A percentile compares a stretch with the other conserved stretches of the same genome.
Evolutionary conservation across 2,888 invertebrate genomes (phyloP).

Genomic region (Amiota minor): DNA sequence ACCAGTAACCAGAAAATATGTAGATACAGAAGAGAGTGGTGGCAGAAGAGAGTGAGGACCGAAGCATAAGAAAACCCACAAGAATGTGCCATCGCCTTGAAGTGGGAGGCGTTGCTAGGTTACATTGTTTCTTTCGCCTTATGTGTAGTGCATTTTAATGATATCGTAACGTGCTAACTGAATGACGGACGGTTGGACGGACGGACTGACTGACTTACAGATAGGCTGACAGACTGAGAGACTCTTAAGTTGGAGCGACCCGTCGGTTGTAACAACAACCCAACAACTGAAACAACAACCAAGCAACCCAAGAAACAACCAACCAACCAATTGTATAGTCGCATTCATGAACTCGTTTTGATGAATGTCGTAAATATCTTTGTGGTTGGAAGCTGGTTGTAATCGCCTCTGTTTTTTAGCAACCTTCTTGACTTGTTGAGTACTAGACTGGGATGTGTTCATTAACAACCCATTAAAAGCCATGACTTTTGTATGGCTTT

Average conservation of each 20-base stretch:
- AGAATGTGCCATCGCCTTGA: slow-evolving; percentile 10
- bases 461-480: slow-evolving; percentile 68
- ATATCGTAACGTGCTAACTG: slow-evolving; percentile 5
- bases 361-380: neutral
- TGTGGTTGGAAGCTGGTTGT: slow-evolving; percentile 21
- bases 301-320: too few species aligned
- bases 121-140: slow-evolving; percentile 2
- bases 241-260: too few species aligned
- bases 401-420: slow-evolving; percentile 5
- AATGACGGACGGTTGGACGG: neutral
- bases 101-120: slow-evolving; percentile 27
- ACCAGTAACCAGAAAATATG: neutral
- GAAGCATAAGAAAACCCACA: slow-evolving; percentile 24
- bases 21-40: neutral
- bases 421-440: slow-evolving; percentile 17
- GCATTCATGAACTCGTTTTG: slow-evolving; percentile 14
- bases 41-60: neutral
- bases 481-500: slow-evolving; percentile 65
- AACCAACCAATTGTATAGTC: slow-evolving; percentile 21
- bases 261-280: slow-evolving; percentile 6
- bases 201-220: neutral
- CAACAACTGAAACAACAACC: too few species aligned
- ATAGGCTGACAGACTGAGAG: neutral
- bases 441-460: slow-evolving; percentile 39
- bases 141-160: slow-evolving; percentile 22